Percentiles rank a stretch among this genome's conserved stretches.
Evolutionary conservation across 2,888 invertebrate species (phyloP).

Genomic region (Carpatolechia fugitivella): DNA sequence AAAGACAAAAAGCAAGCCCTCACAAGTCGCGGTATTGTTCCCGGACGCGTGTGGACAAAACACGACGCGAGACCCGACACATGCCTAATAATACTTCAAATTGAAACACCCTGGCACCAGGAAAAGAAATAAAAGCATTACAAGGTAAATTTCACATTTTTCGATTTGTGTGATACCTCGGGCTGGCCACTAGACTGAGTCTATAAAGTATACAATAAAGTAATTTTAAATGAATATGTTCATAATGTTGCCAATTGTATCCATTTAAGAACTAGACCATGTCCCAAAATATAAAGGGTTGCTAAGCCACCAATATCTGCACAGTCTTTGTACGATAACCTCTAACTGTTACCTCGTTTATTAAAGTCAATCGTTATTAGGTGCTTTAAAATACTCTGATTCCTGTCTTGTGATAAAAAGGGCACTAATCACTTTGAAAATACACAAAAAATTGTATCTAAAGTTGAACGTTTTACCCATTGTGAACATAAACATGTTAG

Average conservation of each 20-base stretch:
- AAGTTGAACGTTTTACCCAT: constrained; percentile 4
- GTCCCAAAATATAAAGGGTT: too few species aligned
- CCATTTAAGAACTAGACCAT: too few species aligned
- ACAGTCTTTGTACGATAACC: too few species aligned
- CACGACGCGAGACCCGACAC: constrained; percentile 17
- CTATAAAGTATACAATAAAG: too few species aligned
- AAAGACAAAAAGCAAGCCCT: constrained; percentile 60
- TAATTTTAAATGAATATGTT: too few species aligned
- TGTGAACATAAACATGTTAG: constrained; percentile 16
- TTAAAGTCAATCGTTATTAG: too few species aligned
- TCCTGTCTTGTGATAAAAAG: not conserved
- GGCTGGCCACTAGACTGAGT: too few species aligned
- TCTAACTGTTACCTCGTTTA: too few species aligned
- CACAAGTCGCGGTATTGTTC: constrained; percentile 56
- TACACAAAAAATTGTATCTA: not conserved
- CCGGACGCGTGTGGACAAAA: constrained; percentile 12
- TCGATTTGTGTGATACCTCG: too few species aligned
- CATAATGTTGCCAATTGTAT: too few species aligned
- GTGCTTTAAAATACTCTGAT: too few species aligned
- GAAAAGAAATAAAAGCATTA: not conserved
- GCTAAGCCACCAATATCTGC: too few species aligned
- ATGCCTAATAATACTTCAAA: constrained; percentile 19
- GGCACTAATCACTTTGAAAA: not conserved
- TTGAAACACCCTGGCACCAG: not conserved
- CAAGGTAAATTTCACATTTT: not conserved